Evolutionary conservation across 2,888 invertebrate species (phyloP), one percentile per base, ranked within the genome.

Genomic region (Drosophila macrospina): DNA sequence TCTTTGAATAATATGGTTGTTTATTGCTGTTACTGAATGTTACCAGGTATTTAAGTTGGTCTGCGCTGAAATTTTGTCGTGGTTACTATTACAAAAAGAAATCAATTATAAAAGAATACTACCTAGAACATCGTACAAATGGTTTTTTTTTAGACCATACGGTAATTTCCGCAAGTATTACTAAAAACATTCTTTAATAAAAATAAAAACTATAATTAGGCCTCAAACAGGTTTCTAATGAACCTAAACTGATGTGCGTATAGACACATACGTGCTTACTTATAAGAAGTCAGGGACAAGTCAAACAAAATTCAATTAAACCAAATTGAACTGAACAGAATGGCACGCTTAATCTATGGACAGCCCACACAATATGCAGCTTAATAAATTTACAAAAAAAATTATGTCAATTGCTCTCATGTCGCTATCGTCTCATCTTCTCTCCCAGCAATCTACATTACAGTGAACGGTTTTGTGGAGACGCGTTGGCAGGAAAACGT

Each of bases 401-500:
- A 85, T 77, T 74, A 82, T 79, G 34, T 42, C 64, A 77, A 86
- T 86, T 82, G 64, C 56, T 36, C 20, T 5, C 3, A 47, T 36
- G 13, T 10, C 30, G 10, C 52, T 6, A 13, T 48, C 16, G 1
- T 34, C 13, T 48, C 13, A 13, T 30, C 6, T 26, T 55, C 11
- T 5, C 32, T n/a, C 11, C 3, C 51, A 92, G 92, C 92, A 37
- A 92, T 92, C 56, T 90, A 83, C 50, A 89, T 92, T 44, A 91
- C 87, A 13, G 80, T 92, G 2, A 91, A 91, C 63, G 92, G 92
- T 7, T 91, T 86, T 41, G 86, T 90, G 8, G 92, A 92, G 86
- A 91, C 91, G 24, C 90, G 92, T 64, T 92, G 92, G 92, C 91
- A 89, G 32, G 92, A 92, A 70, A 89, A 71, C 28, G 82, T 91